Percentiles rank a stretch among this genome's conserved stretches.
Evolutionary conservation across 2,113 vertebrate genomes (phyloP).

Genomic region (Planiliza haematocheilus): DNA sequence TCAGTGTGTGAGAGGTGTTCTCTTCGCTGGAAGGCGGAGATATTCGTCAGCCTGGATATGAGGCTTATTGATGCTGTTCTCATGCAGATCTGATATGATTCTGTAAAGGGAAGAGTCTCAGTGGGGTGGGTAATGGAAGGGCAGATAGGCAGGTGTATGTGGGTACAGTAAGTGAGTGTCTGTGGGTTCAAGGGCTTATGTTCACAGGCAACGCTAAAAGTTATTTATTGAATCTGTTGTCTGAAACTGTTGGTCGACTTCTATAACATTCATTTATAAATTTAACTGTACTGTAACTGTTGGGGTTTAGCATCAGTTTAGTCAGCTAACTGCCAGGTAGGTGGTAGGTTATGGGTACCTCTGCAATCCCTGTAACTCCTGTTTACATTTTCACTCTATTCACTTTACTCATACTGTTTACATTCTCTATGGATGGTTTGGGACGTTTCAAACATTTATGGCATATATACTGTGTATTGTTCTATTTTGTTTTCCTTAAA

Average conservation of each 20-base stretch:
- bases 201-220: constrained; percentile 76
- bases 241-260: constrained; percentile 75
- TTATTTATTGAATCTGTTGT: constrained; percentile 95
- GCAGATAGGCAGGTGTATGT: constrained; percentile 3
- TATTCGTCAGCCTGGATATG: constrained; percentile 89
- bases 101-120: constrained; percentile 69
- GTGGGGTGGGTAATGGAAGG: constrained; percentile 11
- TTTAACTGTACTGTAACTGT: no score
- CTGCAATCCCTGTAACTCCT: no score
- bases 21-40: constrained; percentile 95
- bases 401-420: no score
- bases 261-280: background rate
- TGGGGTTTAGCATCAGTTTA: background rate
- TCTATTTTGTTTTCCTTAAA: no score
- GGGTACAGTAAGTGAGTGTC: constrained; percentile 32
- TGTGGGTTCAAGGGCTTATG: constrained; percentile 67
- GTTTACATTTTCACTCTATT: no score
- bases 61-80: constrained; percentile 97
- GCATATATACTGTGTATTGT: no score
- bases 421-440: no score
- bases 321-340: no score
- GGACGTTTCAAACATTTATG: no score
- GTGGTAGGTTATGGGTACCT: no score
- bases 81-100: constrained; percentile 89
- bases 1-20: constrained; percentile 86